These are phyloP conservation scores for Lapara coniferarum DNA, from an alignment of 2,888 invertebrate genomes.

Conservation along the genomic window DNA sequence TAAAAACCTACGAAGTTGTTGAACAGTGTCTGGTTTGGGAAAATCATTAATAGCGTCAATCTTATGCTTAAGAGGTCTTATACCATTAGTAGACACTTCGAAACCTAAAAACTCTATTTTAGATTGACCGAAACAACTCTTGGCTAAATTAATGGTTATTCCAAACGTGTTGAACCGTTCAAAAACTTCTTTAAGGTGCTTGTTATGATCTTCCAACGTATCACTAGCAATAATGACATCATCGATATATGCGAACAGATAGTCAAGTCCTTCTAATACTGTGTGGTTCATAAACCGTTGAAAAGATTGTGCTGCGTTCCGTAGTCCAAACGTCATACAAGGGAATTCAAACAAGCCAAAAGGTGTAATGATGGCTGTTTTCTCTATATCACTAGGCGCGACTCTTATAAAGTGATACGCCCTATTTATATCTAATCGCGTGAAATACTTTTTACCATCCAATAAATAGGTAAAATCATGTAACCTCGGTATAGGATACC, in stretches of 20 bases:
- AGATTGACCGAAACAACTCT: slow-evolving; percentile 32
- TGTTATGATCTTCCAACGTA: slow-evolving; percentile 27
- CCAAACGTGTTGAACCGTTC: slow-evolving; percentile 4
- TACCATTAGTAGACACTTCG: slow-evolving; percentile 25
- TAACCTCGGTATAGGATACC: slow-evolving; percentile 28
- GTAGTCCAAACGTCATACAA: slow-evolving; percentile 29
- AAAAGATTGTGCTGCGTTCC: slow-evolving; percentile 33
- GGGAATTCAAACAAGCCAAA: not conserved
- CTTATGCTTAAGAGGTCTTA: not conserved
- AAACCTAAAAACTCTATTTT: slow-evolving; percentile 35
- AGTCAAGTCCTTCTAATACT: slow-evolving; percentile 32
- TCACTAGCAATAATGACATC: slow-evolving; percentile 45
- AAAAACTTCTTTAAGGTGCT: slow-evolving; percentile 1
- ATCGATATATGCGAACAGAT: slow-evolving; percentile 45
- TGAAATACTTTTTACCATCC: slow-evolving; percentile 24
- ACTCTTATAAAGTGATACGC: slow-evolving; percentile 28
- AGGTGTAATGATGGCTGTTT: slow-evolving; percentile 29
- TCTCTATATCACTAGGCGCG: slow-evolving; percentile 21
- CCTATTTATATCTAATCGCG: slow-evolving; percentile 28
- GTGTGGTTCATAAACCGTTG: slow-evolving; percentile 36
- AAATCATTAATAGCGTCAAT: slow-evolving; percentile 32
- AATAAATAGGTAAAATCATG: slow-evolving; percentile 30
- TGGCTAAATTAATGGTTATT: slow-evolving; percentile 4
- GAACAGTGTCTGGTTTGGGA: slow-evolving; percentile 31
- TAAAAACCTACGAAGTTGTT: slow-evolving; percentile 37